These are phyloP conservation scores for Zapornia atra DNA, from an alignment of 2,113 vertebrate genomes.

Conservation along the genomic window DNA sequence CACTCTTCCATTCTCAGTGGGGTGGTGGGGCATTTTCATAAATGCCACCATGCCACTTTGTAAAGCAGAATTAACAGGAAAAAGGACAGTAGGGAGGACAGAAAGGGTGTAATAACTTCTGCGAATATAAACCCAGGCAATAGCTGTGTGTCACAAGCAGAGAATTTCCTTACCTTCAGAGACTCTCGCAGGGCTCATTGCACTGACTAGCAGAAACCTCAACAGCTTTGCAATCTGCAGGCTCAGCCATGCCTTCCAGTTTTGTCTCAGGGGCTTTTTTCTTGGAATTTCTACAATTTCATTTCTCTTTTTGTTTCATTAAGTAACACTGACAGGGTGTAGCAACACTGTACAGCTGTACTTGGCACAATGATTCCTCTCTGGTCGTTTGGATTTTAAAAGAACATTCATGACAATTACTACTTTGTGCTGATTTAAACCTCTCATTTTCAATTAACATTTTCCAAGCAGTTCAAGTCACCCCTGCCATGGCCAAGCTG, in stretches of 20 bases:
- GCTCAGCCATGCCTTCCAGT: not conserved
- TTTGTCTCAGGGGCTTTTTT: not conserved
- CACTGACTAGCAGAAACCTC: not conserved
- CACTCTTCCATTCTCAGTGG: not conserved
- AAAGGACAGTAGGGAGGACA: not conserved
- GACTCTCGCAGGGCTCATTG: not conserved
- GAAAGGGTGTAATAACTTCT: not conserved
- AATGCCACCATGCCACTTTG: not conserved
- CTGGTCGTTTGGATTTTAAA: not conserved
- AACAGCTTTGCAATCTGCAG: not conserved
- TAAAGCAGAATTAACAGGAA: not conserved
- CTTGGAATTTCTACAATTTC: not conserved
- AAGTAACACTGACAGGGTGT: not conserved
- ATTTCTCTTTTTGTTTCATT: conserved; percentile 11
- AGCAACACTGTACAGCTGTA: not conserved
- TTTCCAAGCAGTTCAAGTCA: not conserved
- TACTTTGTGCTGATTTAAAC: conserved; percentile 14
- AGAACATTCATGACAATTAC: not conserved
- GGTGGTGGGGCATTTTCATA: not conserved
- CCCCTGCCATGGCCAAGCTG: not conserved
- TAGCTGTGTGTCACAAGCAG: not conserved
- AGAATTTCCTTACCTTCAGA: not conserved
- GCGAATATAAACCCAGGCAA: not conserved
- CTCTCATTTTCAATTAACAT: conserved; percentile 43
- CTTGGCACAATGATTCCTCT: not conserved